Percentiles rank a stretch among this genome's conserved stretches.
phyloP scores from a whole-genome alignment of 2,888 invertebrate genomes.

The Parthenolecanium corni region DNA sequence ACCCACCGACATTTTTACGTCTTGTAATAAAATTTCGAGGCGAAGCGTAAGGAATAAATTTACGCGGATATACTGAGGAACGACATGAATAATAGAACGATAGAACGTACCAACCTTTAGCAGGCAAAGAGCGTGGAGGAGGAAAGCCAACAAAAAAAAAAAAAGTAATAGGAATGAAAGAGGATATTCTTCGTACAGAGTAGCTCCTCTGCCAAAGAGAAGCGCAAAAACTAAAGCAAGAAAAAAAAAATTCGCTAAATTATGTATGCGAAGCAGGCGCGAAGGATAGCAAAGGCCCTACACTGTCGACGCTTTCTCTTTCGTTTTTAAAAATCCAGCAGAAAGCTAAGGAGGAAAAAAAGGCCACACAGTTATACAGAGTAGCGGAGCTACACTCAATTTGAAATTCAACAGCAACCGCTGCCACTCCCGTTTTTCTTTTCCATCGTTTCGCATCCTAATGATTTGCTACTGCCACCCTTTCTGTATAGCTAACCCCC shows the following conservation, averaged over 20 bases:
- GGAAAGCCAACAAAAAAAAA: neutral
- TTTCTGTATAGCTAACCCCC: too few relatives aligned
- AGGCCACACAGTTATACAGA: neutral
- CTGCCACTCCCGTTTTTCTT: constrained; percentile 27
- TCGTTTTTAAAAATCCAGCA: neutral
- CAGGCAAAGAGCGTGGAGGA: neutral
- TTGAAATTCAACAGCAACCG: constrained; percentile 28
- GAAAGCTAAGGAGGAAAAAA: too few relatives aligned
- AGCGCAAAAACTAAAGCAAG: neutral
- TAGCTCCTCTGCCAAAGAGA: neutral
- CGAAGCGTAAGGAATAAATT: too few relatives aligned
- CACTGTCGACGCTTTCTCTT: constrained; percentile 27
- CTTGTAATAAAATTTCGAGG: too few relatives aligned
- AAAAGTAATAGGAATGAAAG: constrained; percentile 11
- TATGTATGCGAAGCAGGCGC: constrained; percentile 28
- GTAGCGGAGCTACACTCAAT: constrained; percentile 21
- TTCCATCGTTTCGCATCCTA: constrained; percentile 26
- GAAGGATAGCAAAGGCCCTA: constrained; percentile 25
- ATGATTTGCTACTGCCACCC: constrained; percentile 13
- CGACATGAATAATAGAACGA: too few relatives aligned
- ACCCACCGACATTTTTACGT: too few relatives aligned
- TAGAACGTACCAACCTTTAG: too few relatives aligned
- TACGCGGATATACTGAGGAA: too few relatives aligned
- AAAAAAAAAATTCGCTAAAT: constrained; percentile 21
- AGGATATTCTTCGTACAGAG: too few relatives aligned